Evolutionary conservation across 1,140 invertebrate species (phyloP).

Genomic region (Drosophila azteca): DNA sequence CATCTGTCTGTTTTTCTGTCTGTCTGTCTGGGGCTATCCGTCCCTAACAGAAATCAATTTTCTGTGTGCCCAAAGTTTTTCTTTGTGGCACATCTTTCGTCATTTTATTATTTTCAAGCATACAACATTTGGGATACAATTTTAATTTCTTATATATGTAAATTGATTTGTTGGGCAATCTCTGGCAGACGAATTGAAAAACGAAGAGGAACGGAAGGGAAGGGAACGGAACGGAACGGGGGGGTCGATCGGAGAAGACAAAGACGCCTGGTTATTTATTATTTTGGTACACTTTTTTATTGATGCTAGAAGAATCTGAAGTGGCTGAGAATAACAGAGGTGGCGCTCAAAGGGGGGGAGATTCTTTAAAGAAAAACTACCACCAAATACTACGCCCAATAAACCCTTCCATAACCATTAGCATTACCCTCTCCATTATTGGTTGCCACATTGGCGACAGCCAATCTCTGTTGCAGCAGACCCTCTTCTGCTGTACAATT

Average conservation of each 20-base stretch:
- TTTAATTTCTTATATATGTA: conserved; percentile 40
- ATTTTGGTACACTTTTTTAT: neutral
- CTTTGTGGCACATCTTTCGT: conserved; percentile 41
- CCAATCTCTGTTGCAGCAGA: too few species aligned
- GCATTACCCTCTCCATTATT: too few species aligned
- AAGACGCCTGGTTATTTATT: neutral
- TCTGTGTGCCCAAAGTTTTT: conserved; percentile 42
- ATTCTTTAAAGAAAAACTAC: too few species aligned
- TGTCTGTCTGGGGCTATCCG: neutral
- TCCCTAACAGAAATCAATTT: conserved; percentile 57
- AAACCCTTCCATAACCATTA: too few species aligned
- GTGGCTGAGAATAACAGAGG: too few species aligned
- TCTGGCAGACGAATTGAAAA: neutral
- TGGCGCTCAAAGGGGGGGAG: too few species aligned
- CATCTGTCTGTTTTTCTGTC: conserved; percentile 29
- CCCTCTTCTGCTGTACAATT: too few species aligned
- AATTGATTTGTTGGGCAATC: conserved; percentile 47
- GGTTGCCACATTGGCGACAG: too few species aligned
- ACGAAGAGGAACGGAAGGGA: too few species aligned
- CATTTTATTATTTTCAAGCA: conserved; percentile 46
- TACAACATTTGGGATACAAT: conserved; percentile 7
- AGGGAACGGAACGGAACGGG: too few species aligned
- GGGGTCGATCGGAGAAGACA: too few species aligned
- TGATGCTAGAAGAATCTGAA: neutral
- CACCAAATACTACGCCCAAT: too few species aligned